A percentile compares a stretch with the other conserved stretches of the same genome.
These are phyloP conservation scores for Hydriomena furcata DNA, from an alignment of 2,888 invertebrate genomes.

Conservation along the genomic window DNA sequence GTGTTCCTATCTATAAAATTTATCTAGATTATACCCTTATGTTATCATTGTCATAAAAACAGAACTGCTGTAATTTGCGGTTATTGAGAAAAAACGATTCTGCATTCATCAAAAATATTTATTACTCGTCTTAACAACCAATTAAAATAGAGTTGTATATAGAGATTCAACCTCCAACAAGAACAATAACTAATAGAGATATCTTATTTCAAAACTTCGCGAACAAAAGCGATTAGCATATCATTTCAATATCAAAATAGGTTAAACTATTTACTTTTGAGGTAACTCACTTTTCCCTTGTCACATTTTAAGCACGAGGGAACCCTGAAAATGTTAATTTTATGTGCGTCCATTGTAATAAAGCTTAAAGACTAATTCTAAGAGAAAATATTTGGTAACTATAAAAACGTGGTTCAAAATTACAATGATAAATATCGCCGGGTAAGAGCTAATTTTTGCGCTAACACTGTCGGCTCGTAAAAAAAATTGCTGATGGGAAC, in stretches of 20 bases:
- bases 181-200: too few relatives aligned
- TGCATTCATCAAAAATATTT: too few relatives aligned
- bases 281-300: constrained; percentile 9
- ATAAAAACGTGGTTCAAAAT: constrained; percentile 47
- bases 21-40: too few relatives aligned
- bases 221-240: background rate
- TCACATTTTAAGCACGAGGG: constrained; percentile 18
- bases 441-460: constrained; percentile 36
- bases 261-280: constrained; percentile 1
- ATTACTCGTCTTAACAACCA: too few relatives aligned
- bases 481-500: constrained; percentile 19
- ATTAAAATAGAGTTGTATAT: too few relatives aligned
- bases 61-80: too few relatives aligned
- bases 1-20: too few relatives aligned
- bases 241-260: constrained; percentile 2
- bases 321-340: constrained; percentile 52
- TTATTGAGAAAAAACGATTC: too few relatives aligned
- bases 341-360: constrained; percentile 52
- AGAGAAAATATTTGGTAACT: constrained; percentile 47
- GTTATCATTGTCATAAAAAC: too few relatives aligned
- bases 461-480: constrained; percentile 24
- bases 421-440: constrained; percentile 38
- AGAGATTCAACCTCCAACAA: too few relatives aligned
- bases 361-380: constrained; percentile 52
- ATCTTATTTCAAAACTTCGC: background rate